Conservation (phyloP, 2,113 vertebrate species). For the Zeus faber region DNA sequence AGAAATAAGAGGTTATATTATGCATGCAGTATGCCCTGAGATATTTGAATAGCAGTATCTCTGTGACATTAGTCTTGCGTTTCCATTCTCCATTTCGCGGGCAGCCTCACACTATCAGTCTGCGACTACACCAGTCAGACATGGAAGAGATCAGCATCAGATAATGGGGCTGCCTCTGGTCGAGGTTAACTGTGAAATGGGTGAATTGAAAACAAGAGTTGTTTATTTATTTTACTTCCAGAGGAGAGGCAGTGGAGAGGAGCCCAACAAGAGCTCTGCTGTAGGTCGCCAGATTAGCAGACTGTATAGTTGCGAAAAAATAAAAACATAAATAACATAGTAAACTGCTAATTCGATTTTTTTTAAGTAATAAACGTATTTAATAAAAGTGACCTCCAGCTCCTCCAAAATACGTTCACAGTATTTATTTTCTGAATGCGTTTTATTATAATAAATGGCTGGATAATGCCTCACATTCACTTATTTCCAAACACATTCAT, state of each 20-base stretch:
- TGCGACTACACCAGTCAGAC: conserved; percentile 17
- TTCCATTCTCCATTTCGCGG: conserved; percentile 33
- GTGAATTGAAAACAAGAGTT: conserved; percentile 37
- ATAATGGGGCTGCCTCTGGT: conserved; percentile 30
- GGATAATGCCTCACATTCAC: too few relatives aligned
- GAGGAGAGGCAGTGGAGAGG: conserved; percentile 29
- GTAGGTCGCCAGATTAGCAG: conserved; percentile 37
- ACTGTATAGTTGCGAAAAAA: too few relatives aligned
- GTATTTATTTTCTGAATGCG: too few relatives aligned
- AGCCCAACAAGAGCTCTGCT: conserved; percentile 40
- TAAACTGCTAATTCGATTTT: too few relatives aligned
- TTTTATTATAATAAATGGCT: too few relatives aligned
- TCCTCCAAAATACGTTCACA: too few relatives aligned
- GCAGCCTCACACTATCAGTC: conserved; percentile 20
- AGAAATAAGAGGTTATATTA: conserved; percentile 17
- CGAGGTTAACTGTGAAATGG: conserved; percentile 44
- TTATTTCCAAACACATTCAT: too few relatives aligned
- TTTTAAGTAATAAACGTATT: too few relatives aligned
- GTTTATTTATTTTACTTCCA: conserved; percentile 10
- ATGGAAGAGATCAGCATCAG: not conserved
- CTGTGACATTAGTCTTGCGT: conserved; percentile 8
- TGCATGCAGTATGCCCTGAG: conserved; percentile 11
- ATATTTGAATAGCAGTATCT: conserved; percentile 29
- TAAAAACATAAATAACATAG: too few relatives aligned
- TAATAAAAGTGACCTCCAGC: too few relatives aligned